These are phyloP conservation scores for Alauda arvensis DNA, from an alignment of 2,797 vertebrate genomes.

Conservation along the genomic window DNA sequence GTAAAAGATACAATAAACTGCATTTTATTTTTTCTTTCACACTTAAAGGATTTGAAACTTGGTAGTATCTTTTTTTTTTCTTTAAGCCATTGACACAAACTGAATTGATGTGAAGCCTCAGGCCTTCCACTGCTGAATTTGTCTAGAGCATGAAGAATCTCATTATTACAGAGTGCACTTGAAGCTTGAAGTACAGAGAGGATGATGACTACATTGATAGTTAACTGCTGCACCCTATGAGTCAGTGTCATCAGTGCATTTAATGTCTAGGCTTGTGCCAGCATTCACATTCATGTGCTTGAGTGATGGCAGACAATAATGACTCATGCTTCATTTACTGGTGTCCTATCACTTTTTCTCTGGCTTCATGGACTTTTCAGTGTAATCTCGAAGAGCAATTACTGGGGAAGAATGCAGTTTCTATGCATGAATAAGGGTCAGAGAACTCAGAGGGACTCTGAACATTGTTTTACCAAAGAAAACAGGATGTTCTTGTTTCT, in stretches of 20 bases:
- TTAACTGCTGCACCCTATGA: conserved; percentile 41
- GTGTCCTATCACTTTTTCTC: conserved; percentile 10
- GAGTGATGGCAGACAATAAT: conserved; percentile 50
- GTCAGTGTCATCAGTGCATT: conserved; percentile 45
- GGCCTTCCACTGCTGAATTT: conserved; percentile 43
- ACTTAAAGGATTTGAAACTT: conserved; percentile 11
- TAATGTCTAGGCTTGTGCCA: conserved; percentile 38
- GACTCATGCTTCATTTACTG: conserved; percentile 55
- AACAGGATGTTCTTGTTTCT: background rate
- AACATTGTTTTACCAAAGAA: background rate
- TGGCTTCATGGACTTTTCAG: background rate
- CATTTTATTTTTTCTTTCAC: background rate
- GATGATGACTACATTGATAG: conserved; percentile 32
- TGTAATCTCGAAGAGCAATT: conserved; percentile 36
- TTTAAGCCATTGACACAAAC: conserved; percentile 21
- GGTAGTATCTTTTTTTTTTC: background rate
- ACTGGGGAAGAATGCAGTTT: conserved; percentile 1
- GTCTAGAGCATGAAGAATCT: conserved; percentile 53
- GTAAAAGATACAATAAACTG: background rate
- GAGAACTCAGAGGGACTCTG: background rate
- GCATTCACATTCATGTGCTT: conserved; percentile 10
- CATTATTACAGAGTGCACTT: conserved; percentile 44
- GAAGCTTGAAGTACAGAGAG: conserved; percentile 14
- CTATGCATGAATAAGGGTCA: background rate
- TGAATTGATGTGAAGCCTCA: conserved; percentile 40